Conservation (phyloP, 2,113 vertebrate species). For the Scomber scombrus region DNA sequence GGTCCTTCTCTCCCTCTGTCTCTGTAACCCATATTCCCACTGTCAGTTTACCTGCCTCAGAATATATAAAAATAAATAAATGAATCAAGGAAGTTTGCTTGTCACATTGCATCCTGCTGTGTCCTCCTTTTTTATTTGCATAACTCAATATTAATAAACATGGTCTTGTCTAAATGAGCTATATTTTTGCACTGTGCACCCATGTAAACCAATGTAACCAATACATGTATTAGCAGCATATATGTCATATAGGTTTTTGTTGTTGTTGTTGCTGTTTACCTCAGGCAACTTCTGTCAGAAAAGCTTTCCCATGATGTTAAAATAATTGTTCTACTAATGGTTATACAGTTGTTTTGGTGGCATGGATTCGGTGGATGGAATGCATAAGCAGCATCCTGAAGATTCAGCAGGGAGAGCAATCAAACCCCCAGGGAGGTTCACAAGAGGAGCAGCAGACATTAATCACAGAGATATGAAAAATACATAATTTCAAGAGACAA, state of each 20-base stretch:
- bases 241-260: not conserved
- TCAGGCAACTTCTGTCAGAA: slow-evolving; percentile 3
- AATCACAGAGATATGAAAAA: slow-evolving; percentile 63
- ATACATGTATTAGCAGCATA: not conserved
- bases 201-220: not conserved
- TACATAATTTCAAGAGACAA: slow-evolving; percentile 32
- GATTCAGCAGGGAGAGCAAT: slow-evolving; percentile 32
- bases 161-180: not conserved
- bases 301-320: not conserved
- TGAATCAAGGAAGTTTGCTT: too few relatives aligned
- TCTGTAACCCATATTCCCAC: too few relatives aligned
- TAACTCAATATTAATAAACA: not conserved
- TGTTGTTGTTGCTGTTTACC: not conserved
- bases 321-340: slow-evolving; percentile 19
- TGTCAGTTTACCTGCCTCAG: too few relatives aligned
- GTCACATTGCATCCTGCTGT: too few relatives aligned
- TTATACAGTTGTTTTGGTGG: slow-evolving; percentile 11
- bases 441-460: slow-evolving; percentile 33
- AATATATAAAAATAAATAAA: too few relatives aligned
- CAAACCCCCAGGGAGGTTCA: slow-evolving; percentile 39
- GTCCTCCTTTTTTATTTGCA: not conserved
- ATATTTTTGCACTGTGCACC: not conserved
- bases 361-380: not conserved
- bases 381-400: slow-evolving; percentile 15
- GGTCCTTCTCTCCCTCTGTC: too few relatives aligned